Percentiles rank a stretch among this genome's conserved stretches.
These are phyloP conservation scores for Dichetophora obliterata DNA, from an alignment of 2,888 invertebrate species.

Conservation along the genomic window DNA sequence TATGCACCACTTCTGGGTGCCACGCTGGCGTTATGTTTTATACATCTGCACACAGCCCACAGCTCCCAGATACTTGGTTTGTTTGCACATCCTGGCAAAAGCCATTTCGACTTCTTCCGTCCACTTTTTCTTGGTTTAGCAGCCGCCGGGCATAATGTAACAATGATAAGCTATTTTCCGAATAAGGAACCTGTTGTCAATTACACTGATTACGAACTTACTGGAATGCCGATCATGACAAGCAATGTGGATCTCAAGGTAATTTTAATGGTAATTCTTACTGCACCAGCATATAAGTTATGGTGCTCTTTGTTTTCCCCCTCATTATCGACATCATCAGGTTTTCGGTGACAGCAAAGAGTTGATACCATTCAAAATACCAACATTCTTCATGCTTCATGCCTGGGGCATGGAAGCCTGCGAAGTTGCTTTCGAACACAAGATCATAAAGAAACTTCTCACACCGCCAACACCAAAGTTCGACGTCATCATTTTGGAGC, in stretches of 20 bases:
- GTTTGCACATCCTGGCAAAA: slow-evolving; percentile 68
- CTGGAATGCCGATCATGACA: slow-evolving; percentile 56
- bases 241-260: slow-evolving; percentile 61
- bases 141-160: slow-evolving; percentile 68
- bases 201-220: slow-evolving; percentile 60
- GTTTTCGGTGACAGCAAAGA: slow-evolving; percentile 43
- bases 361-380: slow-evolving; percentile 54
- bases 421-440: slow-evolving; percentile 51
- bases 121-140: slow-evolving; percentile 67
- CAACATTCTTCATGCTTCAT: slow-evolving; percentile 61
- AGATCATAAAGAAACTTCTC: not conserved
- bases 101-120: slow-evolving; percentile 69
- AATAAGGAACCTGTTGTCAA: slow-evolving; percentile 58
- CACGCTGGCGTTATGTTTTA: not conserved
- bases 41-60: not conserved
- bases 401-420: slow-evolving; percentile 60
- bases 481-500: slow-evolving; percentile 77
- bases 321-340: slow-evolving; percentile 33
- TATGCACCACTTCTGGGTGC: no score
- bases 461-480: slow-evolving; percentile 68
- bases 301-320: not conserved
- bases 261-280: not conserved
- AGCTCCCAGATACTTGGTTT: slow-evolving; percentile 63
- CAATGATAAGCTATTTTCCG: slow-evolving; percentile 69
- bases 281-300: not conserved